Conservation (phyloP, 2,888 invertebrate species). For the Scaptomyza reducta region DNA sequence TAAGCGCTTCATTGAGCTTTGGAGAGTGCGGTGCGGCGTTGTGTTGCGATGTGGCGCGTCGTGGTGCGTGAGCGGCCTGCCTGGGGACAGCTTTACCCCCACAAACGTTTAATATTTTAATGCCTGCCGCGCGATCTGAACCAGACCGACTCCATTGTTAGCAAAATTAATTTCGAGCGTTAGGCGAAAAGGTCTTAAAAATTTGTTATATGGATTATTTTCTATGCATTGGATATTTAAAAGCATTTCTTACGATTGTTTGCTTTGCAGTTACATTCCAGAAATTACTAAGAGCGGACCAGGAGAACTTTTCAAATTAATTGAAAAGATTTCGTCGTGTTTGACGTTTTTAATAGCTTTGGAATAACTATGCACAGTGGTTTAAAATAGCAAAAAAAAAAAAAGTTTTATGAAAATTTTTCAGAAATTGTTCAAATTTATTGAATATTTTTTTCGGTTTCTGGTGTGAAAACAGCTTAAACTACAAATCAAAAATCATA, state of each 20-base stretch:
- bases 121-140: constrained; percentile 20
- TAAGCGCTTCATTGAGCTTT: constrained; percentile 81
- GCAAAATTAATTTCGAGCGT: constrained; percentile 78
- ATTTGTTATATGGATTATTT: constrained; percentile 69
- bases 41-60: too few species aligned
- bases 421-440: too few species aligned
- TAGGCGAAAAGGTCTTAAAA: constrained; percentile 76
- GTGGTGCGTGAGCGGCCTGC: constrained; percentile 50
- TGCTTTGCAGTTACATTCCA: constrained; percentile 71
- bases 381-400: background rate
- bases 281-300: constrained; percentile 23
- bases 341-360: constrained; percentile 71
- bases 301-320: constrained; percentile 64
- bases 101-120: constrained; percentile 52
- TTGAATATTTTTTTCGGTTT: too few species aligned
- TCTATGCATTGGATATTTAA: constrained; percentile 64
- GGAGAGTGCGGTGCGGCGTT: constrained; percentile 53
- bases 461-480: too few species aligned
- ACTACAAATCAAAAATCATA: too few species aligned
- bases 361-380: constrained; percentile 47
- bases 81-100: constrained; percentile 42
- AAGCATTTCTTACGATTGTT: constrained; percentile 77
- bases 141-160: constrained; percentile 65
- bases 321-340: constrained; percentile 63
- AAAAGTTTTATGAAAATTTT: too few species aligned